These are phyloP conservation scores for Colossoma macropomum DNA, from an alignment of 2,113 vertebrate species.

Conservation along the genomic window DNA sequence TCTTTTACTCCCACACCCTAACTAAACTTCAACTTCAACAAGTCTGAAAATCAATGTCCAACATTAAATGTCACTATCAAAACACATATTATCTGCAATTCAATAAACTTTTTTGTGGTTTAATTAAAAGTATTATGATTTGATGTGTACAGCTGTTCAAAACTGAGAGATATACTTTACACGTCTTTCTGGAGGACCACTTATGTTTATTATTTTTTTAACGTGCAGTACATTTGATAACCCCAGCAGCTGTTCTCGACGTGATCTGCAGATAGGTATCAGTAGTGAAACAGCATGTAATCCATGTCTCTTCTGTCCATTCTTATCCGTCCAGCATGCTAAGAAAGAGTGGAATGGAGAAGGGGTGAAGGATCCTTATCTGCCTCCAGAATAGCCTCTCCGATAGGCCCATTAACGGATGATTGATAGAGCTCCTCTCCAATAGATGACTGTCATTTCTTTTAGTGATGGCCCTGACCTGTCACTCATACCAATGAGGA, in stretches of 20 bases:
- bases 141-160: no score
- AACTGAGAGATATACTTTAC: neutral
- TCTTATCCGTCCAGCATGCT: neutral
- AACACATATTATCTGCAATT: no score
- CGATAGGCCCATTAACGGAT: slow-evolving; percentile 50
- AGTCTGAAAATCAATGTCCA: no score
- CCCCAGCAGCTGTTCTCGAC: slow-evolving; percentile 10
- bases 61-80: no score
- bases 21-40: no score
- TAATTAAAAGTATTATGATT: no score
- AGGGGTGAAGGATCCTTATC: neutral
- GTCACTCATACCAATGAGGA: slow-evolving; percentile 52
- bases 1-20: no score
- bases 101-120: no score
- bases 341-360: neutral
- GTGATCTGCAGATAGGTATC: slow-evolving; percentile 10
- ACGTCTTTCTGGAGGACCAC: neutral
- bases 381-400: slow-evolving; percentile 30
- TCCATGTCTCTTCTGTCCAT: neutral
- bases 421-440: slow-evolving; percentile 51
- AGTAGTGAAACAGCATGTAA: slow-evolving; percentile 1
- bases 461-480: slow-evolving; percentile 49
- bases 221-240: neutral
- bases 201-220: neutral
- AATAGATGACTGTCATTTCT: slow-evolving; percentile 46